Base-by-base conservation (phyloP, 2,888 invertebrate genomes). In the Dryadula phaetusa region DNA sequence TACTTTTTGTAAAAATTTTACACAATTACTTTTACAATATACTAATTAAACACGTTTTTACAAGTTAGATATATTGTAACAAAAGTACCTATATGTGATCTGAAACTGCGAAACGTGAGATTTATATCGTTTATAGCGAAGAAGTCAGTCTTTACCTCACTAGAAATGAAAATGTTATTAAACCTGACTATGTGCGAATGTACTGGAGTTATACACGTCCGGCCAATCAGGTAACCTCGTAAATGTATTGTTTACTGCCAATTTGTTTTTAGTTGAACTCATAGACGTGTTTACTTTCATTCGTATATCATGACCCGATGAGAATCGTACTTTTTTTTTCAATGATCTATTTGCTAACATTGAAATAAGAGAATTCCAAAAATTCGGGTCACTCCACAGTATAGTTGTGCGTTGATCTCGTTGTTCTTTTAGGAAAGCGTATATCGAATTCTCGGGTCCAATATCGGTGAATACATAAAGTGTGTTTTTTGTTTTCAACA, bases 101-200 rank as follows among this genome's bases (percentile, higher is more conserved):
- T 71, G 47, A 63, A 67, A 72, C 74, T 73, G 73, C 73, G 66
- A 70, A 72, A 73, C 70, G 71, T 74, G 74, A 64, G 68, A 72
- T 72, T 68, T 64, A 64, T 28, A 67, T 70, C 65, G 70, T 69
- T 69, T 64, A 62, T 68, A 68, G 67, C 62, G 66, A 66, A 66
- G 82, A 84, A 87, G 81, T 92, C 92, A 92, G 92, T 92, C 92
- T 92, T 91, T 89, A 85, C 86, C 91, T 92, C 90, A 86, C 87
- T 85, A 85, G 85, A 82, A 77, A 77, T 74, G 74, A 73, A 77
- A 76, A 77, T 74, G 76, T 65, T 81, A 81, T 79, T 90, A 88
- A 85, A 90, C 88, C 79, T 87, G 88, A 80, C 87, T 87, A 77
- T 86, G 82, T 67, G 82, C 79, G 69, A 82, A 78, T 66, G 82